Evolutionary conservation across 2,888 invertebrate genomes (phyloP), one percentile per base, ranked within the genome.

Genomic region (Elgonia sp.): DNA sequence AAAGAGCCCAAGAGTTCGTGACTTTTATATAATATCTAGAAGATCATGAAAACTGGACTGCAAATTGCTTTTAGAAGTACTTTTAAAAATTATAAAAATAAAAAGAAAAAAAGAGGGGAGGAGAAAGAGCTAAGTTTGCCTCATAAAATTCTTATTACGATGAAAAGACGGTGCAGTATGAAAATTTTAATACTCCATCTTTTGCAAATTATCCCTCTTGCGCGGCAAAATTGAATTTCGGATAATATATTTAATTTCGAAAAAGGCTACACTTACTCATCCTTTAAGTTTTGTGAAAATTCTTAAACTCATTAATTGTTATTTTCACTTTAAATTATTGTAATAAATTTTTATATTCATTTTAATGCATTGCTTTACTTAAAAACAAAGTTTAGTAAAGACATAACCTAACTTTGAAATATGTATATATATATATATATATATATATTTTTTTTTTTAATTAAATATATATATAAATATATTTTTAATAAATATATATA

Each of bases 71-170:
- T 80, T 79, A 80, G 73, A 80, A 84, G 70, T 77, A 63, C 70
- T 83, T 83, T 84, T 77, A 70, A 70, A 83, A 76, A 77, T 77
- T 76, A 70, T 57, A 70, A 77, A 77, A 73, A 50, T 37, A 73
- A n/a, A 16, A 39, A 39, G 6, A 10, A 37, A 20, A 10, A 63
- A 50, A 37, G 63, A 2, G 53, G 55, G 42, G 60, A 29, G n/a
- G 72, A 60, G 57, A 62, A 50, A 69, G 83, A 73, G 16, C 60
- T 12, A 73, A 73, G 82, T 76, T 84, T 76, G n/a, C 21, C 53
- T 76, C 69, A 84, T 84, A 76, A 84, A 84, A 84, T 63, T 82
- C 75, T 76, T 84, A 84, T 84, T 76, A 70, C 75, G 76, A 62
- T 69, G 21, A 76, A 84, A 83, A 83, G 75, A 75, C 60, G 75